phyloP scores from a whole-genome alignment of 2,797 vertebrate species.

The Eulemur rubriventer region DNA sequence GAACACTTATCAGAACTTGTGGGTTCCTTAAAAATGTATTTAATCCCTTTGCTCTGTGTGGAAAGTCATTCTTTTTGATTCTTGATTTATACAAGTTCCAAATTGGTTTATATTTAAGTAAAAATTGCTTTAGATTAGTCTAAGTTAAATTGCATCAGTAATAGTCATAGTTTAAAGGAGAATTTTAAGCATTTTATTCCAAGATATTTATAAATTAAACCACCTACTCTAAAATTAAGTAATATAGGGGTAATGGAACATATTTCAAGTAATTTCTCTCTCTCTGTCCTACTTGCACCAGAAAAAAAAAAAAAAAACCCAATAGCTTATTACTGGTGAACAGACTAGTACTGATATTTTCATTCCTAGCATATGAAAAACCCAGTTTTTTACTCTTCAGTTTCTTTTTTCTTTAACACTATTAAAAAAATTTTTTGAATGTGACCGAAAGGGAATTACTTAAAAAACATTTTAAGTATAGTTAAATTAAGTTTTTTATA shows the following conservation, averaged over 20 bases:
- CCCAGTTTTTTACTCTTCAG: background rate
- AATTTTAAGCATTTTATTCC: constrained; percentile 57
- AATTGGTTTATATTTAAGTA: constrained; percentile 53
- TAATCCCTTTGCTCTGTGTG: constrained; percentile 50
- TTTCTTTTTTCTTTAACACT: constrained; percentile 66
- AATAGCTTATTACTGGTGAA: background rate
- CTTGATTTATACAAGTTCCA: constrained; percentile 37
- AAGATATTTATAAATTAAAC: constrained; percentile 71
- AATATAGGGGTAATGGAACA: background rate
- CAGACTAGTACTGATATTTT: background rate
- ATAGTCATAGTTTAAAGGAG: constrained; percentile 51
- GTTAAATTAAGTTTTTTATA: constrained; percentile 76
- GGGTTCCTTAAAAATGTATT: background rate
- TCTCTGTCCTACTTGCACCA: background rate
- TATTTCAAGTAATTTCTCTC: background rate
- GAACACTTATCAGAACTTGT: background rate
- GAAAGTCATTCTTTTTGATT: constrained; percentile 46
- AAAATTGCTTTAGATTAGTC: constrained; percentile 56
- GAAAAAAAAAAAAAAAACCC: background rate
- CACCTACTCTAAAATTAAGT: constrained; percentile 60
- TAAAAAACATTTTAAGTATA: constrained; percentile 65
- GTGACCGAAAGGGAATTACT: constrained; percentile 69
- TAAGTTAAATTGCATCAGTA: constrained; percentile 58
- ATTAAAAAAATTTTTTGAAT: constrained; percentile 68
- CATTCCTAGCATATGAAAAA: background rate